These are phyloP conservation scores for Cloeon dipterum DNA, from an alignment of 2,888 invertebrate species.

Conservation along the genomic window DNA sequence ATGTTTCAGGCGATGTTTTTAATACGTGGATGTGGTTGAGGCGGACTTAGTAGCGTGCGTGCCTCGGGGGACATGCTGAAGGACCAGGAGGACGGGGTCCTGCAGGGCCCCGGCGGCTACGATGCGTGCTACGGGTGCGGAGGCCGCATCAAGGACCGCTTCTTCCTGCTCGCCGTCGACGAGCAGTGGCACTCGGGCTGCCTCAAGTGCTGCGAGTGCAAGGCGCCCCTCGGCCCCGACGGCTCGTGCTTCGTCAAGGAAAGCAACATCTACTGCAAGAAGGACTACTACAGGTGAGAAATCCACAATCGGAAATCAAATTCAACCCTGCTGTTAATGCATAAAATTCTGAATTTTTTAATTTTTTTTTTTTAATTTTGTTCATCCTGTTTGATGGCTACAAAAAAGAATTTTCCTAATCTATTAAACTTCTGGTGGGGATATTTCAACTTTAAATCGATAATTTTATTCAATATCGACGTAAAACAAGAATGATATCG, in stretches of 20 bases:
- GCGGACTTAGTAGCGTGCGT: not conserved
- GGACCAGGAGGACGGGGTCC: slow-evolving; percentile 1
- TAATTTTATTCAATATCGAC: too few species aligned
- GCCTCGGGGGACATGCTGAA: not conserved
- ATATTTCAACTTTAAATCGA: too few species aligned
- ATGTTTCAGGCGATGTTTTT: not conserved
- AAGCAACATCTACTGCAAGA: slow-evolving; percentile 81
- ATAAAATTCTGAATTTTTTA: too few species aligned
- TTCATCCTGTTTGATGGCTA: too few species aligned
- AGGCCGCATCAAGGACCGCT: slow-evolving; percentile 32
- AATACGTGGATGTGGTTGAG: not conserved
- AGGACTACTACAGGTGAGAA: slow-evolving; percentile 78
- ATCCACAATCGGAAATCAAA: too few species aligned
- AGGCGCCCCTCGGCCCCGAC: slow-evolving; percentile 61
- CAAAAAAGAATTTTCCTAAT: too few species aligned
- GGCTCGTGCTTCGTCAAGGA: slow-evolving; percentile 74
- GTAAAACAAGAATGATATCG: too few species aligned
- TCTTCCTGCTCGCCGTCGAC: slow-evolving; percentile 65
- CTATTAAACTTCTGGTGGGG: too few species aligned
- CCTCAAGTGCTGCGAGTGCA: slow-evolving; percentile 65
- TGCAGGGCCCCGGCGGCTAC: slow-evolving; percentile 11
- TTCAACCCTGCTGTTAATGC: too few species aligned
- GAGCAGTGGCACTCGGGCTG: slow-evolving; percentile 76
- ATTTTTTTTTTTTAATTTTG: too few species aligned
- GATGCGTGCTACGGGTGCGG: slow-evolving; percentile 33